Evolutionary conservation across 92 coral and sea anemone genomes (phyloP), one percentile per base, ranked within the genome.

Genomic region (Actinernus sp.): DNA sequence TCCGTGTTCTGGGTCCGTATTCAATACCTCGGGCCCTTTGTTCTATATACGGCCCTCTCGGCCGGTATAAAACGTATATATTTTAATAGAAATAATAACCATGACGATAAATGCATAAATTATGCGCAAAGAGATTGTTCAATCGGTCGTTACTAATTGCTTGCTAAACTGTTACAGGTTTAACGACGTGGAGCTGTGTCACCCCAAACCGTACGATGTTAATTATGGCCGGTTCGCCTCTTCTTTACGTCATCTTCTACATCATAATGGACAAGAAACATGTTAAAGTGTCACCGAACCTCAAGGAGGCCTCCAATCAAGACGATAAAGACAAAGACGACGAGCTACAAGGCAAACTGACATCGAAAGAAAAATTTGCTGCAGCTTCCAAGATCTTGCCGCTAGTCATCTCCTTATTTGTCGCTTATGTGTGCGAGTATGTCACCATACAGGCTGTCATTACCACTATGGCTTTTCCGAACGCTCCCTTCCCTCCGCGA

Each of bases 401-500:
- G 26, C 81, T 90, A 10, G 96, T 90, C 9, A 25, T 85, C 23
- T 62, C 96, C 31, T 66, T 90, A 20, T 90, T 90, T 55, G 72
- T 90, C 19, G 91, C 92, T 19, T 90, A 85, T 70, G 84, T 90
- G 32, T 73, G 92, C 71, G 96, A 90, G 40, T 90, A 90, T 65
- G 79, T 90, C 68, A 90, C 84, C 16, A 90, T 90, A 5, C 96
- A 90, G 45, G 84, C 96, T 12, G 73, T 90, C 11, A 90, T 90
- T n/a, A 90, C 96, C 1, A 90, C 96, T 31, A 90, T 90, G 96
- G 92, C 96, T 11, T 90, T 90, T 33, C 92, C 96, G 2, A 79
- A 26, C 45, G 96, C 96, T 13, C 96, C 96, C 36, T 90, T 90
- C 58, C 96, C 96, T 0, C 96, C 96, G 3, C 60, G 96, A 55